Evolutionary conservation across 1,140 invertebrate genomes (phyloP), one percentile per base, ranked within the genome.

Genomic region (Ceratosolen fusciceps): DNA sequence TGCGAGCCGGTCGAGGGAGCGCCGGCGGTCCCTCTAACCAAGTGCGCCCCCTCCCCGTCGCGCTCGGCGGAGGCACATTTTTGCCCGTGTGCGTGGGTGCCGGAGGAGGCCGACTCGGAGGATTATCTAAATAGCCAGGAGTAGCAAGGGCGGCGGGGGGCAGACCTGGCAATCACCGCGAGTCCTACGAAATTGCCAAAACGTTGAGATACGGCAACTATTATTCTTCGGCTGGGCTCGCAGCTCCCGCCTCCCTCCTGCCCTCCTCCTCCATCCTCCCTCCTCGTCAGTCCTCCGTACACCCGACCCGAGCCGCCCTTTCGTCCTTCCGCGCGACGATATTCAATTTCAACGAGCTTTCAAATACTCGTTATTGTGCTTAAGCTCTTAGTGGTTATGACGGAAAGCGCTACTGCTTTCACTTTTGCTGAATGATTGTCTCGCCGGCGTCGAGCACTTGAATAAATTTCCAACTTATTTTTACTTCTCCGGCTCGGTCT

Each of bases 41-140:
- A 49, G 74, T 67, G 58, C 74, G 60, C 52, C n/a, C n/a, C n/a
- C n/a, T n/a, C n/a, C n/a, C n/a, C 52, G 10, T 71, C 58, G 74
- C 60, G 60, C 47, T 26, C 1, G 65, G 43, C 29, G 39, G 29
- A 65, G 37, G 58, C 47, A 9, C 14, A 29, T n/a, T 31, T 26
- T 75, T 34, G 19, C 34, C 34, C 60, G 49, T 77, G 49, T 49
- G 31, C 56, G 54, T 31, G 4, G 24, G 62, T 26, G 34, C 39
- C 49, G 3, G 14, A 2, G 21, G 62, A 56, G 58, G 31, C 58
- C 34, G 58, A 26, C 58, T n/a, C n/a, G n/a, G n/a, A n/a, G 49
- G 78, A 79, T 79, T 79, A 79, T 79, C 77, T 79, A 79, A 79
- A 79, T 73, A 79, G 72, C 72, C n/a, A n/a, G n/a, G n/a, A n/a